These are phyloP conservation scores for Catharus ustulatus DNA, from an alignment of 2,797 vertebrate species.

Conservation along the genomic window DNA sequence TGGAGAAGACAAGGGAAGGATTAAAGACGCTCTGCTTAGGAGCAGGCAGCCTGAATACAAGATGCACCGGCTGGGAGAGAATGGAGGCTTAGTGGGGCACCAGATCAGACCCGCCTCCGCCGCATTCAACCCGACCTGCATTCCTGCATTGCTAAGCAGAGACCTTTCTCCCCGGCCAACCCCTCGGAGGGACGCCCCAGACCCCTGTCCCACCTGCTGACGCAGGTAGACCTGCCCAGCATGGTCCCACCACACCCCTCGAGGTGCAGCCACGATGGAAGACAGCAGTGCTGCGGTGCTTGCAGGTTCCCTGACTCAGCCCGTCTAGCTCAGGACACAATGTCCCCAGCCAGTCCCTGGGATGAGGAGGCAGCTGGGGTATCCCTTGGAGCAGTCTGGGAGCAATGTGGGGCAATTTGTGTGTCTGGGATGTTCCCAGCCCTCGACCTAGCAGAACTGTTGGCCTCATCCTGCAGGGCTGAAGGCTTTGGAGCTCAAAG, in stretches of 20 bases:
- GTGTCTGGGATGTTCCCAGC: neutral
- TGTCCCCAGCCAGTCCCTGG: neutral
- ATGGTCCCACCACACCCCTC: neutral
- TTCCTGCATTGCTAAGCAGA: slow-evolving; percentile 63
- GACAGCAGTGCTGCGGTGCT: neutral
- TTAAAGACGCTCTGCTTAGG: slow-evolving; percentile 71
- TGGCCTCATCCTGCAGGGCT: neutral
- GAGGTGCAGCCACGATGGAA: neutral
- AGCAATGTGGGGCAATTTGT: rapidly evolving
- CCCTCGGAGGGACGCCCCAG: neutral
- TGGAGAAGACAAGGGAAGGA: slow-evolving; percentile 67
- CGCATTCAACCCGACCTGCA: slow-evolving; percentile 42
- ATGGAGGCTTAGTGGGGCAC: slow-evolving; percentile 66
- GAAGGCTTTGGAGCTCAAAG: neutral
- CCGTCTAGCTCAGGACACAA: neutral
- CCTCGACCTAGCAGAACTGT: rapidly evolving
- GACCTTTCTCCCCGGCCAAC: neutral
- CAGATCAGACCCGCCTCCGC: slow-evolving; percentile 54
- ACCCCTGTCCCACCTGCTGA: neutral
- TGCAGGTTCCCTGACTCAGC: neutral
- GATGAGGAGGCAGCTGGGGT: neutral
- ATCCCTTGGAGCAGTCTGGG: neutral
- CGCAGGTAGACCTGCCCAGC: slow-evolving; percentile 9
- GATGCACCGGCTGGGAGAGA: slow-evolving; percentile 63
- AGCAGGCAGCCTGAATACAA: slow-evolving; percentile 65